Evolutionary conservation across 2,113 vertebrate species (phyloP), one percentile per base, ranked within the genome.

Genomic region (Pipa parva): DNA sequence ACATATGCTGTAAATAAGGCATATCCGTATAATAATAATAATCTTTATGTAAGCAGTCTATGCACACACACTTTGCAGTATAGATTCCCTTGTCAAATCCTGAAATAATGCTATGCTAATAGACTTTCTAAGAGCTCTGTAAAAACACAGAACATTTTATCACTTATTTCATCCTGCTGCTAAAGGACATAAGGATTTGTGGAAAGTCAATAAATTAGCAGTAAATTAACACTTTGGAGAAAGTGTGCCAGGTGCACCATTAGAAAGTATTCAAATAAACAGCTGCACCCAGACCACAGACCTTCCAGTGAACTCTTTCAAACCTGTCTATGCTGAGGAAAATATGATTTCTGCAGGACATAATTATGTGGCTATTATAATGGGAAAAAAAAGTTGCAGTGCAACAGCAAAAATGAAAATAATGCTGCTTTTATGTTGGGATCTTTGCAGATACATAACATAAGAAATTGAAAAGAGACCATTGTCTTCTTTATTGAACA

Each of bases 81-180:
- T 17, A 4, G 39, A 42, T 42, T 42, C 39, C 6, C 39, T 42
- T 60, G 56, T 60, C 56, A 68, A 51, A 29, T 29, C 24, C 18
- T 59, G 65, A 50, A 68, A 68, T 68, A 51, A 68, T 68, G 46
- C 49, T 18, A 28, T 7, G 26, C 56, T 68, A 68, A 68, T 59
- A 68, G 65, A 60, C 22, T 68, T 22, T 39, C 29, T 68, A 51
- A 60, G 50, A 68, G 56, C 65, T 68, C 45, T 24, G 46, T 46
- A 49, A 42, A 68, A 59, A 68, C 56, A 59, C 36, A 27, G 39
- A 68, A 59, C 18, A 29, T 51, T 42, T 42, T 13, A 45, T 59
- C 37, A 59, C 10, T 31, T 27, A 18, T 31, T 56, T 37, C 21
- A 52, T 68, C 39, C 54, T 31, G 25, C 28, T n/a, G 21, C 52